Conservation (phyloP, 2,797 vertebrate genomes). For the Nyctibius grandis region DNA sequence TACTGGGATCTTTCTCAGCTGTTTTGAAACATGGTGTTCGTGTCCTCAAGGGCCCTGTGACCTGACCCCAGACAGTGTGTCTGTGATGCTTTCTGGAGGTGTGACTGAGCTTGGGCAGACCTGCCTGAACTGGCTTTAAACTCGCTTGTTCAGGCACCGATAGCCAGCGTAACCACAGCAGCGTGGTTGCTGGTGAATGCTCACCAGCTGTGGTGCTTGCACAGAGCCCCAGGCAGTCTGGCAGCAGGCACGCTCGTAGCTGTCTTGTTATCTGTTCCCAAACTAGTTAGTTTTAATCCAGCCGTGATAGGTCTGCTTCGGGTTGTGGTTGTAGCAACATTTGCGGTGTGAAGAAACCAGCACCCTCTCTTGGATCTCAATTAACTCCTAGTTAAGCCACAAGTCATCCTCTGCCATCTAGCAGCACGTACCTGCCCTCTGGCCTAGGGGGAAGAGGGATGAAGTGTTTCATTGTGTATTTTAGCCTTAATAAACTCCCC, state of each 20-base stretch:
- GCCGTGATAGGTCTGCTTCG: rapidly evolving
- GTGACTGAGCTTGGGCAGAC: neutral
- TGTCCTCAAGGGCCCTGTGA: neutral
- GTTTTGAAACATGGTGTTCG: rapidly evolving
- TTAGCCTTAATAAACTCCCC: neutral
- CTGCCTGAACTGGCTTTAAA: neutral
- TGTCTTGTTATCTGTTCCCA: neutral
- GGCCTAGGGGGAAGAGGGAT: neutral
- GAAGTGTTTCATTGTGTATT: neutral
- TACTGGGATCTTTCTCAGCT: rapidly evolving
- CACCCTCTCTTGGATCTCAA: neutral
- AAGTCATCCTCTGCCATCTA: neutral
- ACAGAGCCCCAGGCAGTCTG: neutral
- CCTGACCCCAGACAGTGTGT: neutral
- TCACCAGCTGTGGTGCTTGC: neutral
- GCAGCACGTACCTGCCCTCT: neutral
- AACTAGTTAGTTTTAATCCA: neutral
- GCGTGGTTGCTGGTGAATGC: neutral
- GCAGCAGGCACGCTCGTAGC: neutral
- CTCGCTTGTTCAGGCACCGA: neutral
- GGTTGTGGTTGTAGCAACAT: neutral
- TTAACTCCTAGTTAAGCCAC: neutral
- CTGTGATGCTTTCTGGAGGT: neutral
- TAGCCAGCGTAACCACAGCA: neutral
- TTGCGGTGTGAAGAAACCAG: neutral